These are phyloP conservation scores for Hippoglossus stenolepis DNA, from an alignment of 2,113 vertebrate genomes.

Conservation along the genomic window DNA sequence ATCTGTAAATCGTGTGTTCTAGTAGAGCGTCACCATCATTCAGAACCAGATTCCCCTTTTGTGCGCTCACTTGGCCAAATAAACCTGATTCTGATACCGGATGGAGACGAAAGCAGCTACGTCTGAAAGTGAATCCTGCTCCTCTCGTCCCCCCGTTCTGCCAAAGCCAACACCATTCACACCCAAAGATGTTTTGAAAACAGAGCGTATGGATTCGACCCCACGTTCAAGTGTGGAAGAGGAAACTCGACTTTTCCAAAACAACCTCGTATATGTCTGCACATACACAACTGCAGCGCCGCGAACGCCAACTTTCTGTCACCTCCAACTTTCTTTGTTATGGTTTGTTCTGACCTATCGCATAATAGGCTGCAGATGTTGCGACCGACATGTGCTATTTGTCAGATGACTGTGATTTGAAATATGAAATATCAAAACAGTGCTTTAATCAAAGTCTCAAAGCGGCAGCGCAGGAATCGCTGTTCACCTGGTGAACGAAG, in stretches of 20 bases:
- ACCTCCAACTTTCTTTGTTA: background rate
- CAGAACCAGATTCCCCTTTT: no score
- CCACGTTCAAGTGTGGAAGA: background rate
- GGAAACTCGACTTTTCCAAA: conserved; percentile 16
- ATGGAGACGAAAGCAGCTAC: no score
- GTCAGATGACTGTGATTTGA: background rate
- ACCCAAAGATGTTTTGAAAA: conserved; percentile 8
- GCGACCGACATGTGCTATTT: background rate
- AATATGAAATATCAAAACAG: background rate
- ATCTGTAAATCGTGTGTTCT: no score
- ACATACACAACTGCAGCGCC: background rate
- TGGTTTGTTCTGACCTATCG: background rate
- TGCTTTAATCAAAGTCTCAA: background rate
- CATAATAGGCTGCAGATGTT: conserved; percentile 1
- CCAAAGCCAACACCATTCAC: background rate
- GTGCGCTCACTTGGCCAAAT: background rate
- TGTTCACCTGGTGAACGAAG: background rate
- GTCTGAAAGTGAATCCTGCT: background rate
- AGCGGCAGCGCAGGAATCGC: background rate
- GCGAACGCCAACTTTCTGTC: background rate
- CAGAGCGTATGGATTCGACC: background rate
- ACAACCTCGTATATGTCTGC: background rate
- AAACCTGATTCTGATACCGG: background rate
- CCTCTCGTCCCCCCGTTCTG: background rate
- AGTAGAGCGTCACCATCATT: no score